A percentile compares a stretch with the other conserved stretches of the same genome.
Conservation (phyloP, 1,140 invertebrate genomes). For the Aphaenogaster rudis region DNA sequence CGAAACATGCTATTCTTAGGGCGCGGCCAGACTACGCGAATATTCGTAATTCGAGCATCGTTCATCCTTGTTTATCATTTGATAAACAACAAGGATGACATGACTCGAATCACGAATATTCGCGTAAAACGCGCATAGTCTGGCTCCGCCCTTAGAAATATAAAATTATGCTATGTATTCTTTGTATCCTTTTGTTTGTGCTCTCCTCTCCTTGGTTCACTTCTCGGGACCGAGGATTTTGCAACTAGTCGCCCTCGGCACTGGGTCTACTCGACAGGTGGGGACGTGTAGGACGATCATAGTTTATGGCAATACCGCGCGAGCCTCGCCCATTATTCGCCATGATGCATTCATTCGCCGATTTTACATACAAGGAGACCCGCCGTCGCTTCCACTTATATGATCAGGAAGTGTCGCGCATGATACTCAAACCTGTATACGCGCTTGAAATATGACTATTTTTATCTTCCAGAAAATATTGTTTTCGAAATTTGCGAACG, state of each 20-base stretch:
- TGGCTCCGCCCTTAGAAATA: background rate
- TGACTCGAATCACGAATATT: too few relatives aligned
- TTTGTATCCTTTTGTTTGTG: background rate
- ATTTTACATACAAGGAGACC: conserved; percentile 74
- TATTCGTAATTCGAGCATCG: too few relatives aligned
- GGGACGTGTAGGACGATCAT: conserved; percentile 84
- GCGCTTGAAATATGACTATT: background rate
- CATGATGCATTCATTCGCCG: conserved; percentile 78
- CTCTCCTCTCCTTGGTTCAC: conserved; percentile 12
- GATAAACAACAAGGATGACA: too few relatives aligned
- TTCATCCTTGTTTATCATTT: too few relatives aligned
- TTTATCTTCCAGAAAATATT: background rate
- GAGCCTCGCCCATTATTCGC: conserved; percentile 82
- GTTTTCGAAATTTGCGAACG: background rate
- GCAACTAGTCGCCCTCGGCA: conserved; percentile 77
- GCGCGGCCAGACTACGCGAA: too few relatives aligned
- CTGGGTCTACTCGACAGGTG: conserved; percentile 81
- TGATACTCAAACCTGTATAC: conserved; percentile 14
- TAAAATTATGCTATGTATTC: background rate
- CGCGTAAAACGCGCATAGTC: too few relatives aligned
- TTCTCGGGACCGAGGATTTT: conserved; percentile 72
- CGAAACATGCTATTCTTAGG: background rate
- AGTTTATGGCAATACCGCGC: conserved; percentile 82
- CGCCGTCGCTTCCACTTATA: conserved; percentile 40
- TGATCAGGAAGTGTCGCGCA: conserved; percentile 43